Evolutionary conservation across 1,140 invertebrate genomes (phyloP), one percentile per base, ranked within the genome.

Genomic region (Pogonomyrmex californicus): DNA sequence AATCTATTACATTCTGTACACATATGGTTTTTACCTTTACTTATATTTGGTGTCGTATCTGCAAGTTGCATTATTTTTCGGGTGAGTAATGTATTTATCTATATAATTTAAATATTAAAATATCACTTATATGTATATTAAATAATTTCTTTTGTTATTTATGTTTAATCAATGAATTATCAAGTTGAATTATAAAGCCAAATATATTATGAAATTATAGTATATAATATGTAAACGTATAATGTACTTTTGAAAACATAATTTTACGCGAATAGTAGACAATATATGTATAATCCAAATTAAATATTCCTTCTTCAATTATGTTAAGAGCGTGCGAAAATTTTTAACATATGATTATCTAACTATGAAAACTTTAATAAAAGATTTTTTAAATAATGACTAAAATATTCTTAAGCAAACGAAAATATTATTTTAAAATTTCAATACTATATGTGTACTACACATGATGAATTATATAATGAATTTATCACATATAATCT

Each of bases 11-110:
- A 49, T 3, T 33, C 12, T 17, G 0, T 49, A 9, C 4, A 51
- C 5, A 10, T n/a, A 4, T 73, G 56, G 65, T 75, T 17, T 23
- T 63, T 58, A 2, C 7, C 44, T 30, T 4, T 76, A 7, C 14
- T 76, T 14, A 0, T 54, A 12, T 2, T 76, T 10, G 44, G 58
- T 38, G 54, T 33, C 2, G 5, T 49, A 9, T 65, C 70, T 36
- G 12, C 49, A 5, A 76, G 58, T 23, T 63, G 71, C 41, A 47
- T 36, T 76, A 49, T 85, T 38, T 65, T 76, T 58, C 73, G 73
- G 30, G 73, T 76, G 30, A 58, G 73, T 76, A 41, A 76, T 23
- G 17, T 30, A 17, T 44, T 17, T 0, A n/a, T 2, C n/a, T 23
- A 41, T 65, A 4, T 65, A n/a, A 38, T 9, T n/a, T n/a, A n/a